Conservation (phyloP, 2,888 invertebrate species). For the Silvanus unidentatus region DNA sequence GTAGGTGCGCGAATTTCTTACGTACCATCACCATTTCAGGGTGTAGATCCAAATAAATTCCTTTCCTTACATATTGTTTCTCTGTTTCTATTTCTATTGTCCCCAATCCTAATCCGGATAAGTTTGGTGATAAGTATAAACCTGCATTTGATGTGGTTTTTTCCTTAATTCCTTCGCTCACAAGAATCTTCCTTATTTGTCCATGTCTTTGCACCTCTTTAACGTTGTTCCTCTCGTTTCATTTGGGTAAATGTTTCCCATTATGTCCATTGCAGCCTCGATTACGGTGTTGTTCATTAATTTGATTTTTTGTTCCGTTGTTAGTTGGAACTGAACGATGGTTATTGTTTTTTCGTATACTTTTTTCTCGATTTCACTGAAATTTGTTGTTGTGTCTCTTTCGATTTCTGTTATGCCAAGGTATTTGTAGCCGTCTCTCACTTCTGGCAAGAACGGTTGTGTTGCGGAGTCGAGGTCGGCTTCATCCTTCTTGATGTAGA, state of each 20-base stretch:
- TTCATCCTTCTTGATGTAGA: not conserved
- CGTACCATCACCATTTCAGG: not conserved
- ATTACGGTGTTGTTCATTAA: constrained; percentile 8
- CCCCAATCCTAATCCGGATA: not conserved
- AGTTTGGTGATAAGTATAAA: not conserved
- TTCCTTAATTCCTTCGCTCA: not conserved
- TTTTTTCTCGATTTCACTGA: not conserved
- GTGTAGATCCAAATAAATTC: not conserved
- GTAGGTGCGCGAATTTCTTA: not conserved
- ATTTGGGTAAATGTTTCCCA: constrained; percentile 6
- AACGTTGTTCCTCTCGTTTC: constrained; percentile 12
- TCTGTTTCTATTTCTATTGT: constrained; percentile 1
- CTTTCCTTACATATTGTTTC: not conserved
- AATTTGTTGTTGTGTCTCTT: constrained; percentile 9
- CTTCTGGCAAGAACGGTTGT: not conserved
- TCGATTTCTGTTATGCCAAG: constrained; percentile 12
- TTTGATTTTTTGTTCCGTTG: constrained; percentile 7
- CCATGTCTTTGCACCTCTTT: constrained; percentile 12
- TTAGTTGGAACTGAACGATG: constrained; percentile 1
- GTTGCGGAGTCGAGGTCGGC: not conserved
- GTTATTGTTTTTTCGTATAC: not conserved
- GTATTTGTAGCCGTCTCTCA: constrained; percentile 13
- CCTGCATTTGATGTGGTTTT: not conserved
- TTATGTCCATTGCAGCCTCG: constrained; percentile 1
- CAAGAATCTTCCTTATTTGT: constrained; percentile 12